phyloP scores from a whole-genome alignment of 2,113 vertebrate species.

The Casuarius casuarius region DNA sequence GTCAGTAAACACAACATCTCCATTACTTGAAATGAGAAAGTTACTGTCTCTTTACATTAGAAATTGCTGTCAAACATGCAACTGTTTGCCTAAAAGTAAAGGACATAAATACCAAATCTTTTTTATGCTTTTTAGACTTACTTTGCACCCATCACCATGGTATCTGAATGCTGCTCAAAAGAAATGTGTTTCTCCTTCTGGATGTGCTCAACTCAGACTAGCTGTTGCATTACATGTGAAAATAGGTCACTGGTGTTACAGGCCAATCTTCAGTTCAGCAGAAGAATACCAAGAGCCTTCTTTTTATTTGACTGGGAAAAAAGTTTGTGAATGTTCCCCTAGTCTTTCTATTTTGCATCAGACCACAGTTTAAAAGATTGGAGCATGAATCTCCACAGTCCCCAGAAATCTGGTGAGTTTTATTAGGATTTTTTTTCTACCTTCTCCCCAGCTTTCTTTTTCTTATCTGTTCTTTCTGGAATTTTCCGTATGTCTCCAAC shows the following conservation, averaged over 20 bases:
- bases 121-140: neutral
- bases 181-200: neutral
- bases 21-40: neutral
- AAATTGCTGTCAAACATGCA: neutral
- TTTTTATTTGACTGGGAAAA: neutral
- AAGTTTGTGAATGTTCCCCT: neutral
- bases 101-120: neutral
- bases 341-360: neutral
- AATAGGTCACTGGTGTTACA: neutral
- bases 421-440: neutral
- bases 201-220: neutral
- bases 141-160: neutral
- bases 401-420: neutral
- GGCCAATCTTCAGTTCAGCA: neutral
- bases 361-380: neutral
- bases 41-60: neutral
- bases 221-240: neutral
- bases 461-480: neutral
- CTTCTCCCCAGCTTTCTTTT: neutral
- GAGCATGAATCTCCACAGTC: neutral
- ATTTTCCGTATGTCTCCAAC: neutral
- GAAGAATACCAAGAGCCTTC: neutral
- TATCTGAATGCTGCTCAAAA: neutral
- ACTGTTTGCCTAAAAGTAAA: neutral
- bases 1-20: neutral